Evolutionary conservation across 2,113 vertebrate species (phyloP), one percentile per base, ranked within the genome.

Genomic region (Nematolebias whitei): DNA sequence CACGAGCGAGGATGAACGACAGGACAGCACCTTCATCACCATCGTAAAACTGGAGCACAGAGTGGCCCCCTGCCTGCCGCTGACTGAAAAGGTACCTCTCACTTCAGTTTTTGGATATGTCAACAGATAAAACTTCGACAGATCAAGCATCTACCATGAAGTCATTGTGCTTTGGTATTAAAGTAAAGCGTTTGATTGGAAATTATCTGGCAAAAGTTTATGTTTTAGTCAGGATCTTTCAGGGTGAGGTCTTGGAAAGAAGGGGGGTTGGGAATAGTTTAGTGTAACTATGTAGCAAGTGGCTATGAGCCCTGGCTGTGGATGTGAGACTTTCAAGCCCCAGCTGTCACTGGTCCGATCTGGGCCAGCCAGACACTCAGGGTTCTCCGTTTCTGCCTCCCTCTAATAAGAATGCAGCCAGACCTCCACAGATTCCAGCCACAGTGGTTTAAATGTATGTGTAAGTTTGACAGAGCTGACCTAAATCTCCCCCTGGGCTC

Each of bases 31-130:
- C 55, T 98, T 98, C 88, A 95, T 99, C 94, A 96, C 94, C 89
- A 98, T 99, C 1, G 96, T 99, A 90, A 99, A 99, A 85, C 94
- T 99, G 76, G 97, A 98, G 41, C 93, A 93, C 71, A 94, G 95
- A 65, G 95, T 93, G 18, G 94, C 91, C 43, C 95, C 93, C 44
- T 99, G 98, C 79, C 90, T 95, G 74, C 94, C 96, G 0, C 91
- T 99, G 91, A 94, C 94, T 55, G 94, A 94, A 62, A 98, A 99
- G 95, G 98, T 98, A 91, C 40, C 80, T n/a, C 24, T 35, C 32
- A 35, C 22, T 65, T 41, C 52, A 63, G 26, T 47, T 53, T 22
- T 55, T 67, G 44, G 51, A 68, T 68, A 23, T 52, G 65, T 63
- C 73, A 68, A 71, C 59, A 67, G 74, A 79, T 66, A 50, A 61